phyloP scores from a whole-genome alignment of 2,797 vertebrate genomes.

The Salmo trutta region DNA sequence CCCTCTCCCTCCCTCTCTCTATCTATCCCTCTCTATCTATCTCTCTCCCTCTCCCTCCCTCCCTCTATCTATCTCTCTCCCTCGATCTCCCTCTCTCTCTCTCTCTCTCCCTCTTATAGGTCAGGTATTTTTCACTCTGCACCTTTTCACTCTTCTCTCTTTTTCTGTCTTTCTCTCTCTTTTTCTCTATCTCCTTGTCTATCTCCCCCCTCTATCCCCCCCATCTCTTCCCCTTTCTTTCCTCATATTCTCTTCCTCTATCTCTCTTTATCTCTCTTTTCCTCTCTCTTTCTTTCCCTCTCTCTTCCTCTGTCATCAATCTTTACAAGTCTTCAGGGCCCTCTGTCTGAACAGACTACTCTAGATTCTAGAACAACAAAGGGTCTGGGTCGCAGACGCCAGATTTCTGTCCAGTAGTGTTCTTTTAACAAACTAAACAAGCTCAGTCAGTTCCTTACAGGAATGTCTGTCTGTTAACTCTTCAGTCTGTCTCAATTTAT shows the following conservation, averaged over 20 bases:
- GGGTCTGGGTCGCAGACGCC: conserved; percentile 2
- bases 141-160: not conserved
- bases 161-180: conserved; percentile 3
- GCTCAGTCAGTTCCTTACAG: conserved; percentile 4
- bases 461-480: conserved; percentile 1
- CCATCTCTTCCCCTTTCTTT: not conserved
- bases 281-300: not conserved
- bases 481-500: not conserved
- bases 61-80: too few species aligned
- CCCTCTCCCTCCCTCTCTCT: too few species aligned
- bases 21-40: too few species aligned
- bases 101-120: not conserved
- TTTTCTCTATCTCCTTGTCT: not conserved
- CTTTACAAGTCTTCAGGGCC: conserved; percentile 44
- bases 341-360: not conserved
- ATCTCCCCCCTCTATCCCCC: not conserved
- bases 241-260: not conserved
- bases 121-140: not conserved
- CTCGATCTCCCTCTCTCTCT: too few species aligned
- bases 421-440: conserved; percentile 3
- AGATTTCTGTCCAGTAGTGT: not conserved
- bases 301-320: conserved; percentile 3
- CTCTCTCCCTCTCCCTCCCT: too few species aligned
- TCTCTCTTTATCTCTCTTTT: conserved; percentile 11
- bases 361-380: conserved; percentile 9